Evolutionary conservation across 2,113 vertebrate genomes (phyloP).

Genomic region (Pedionomus torquatus): DNA sequence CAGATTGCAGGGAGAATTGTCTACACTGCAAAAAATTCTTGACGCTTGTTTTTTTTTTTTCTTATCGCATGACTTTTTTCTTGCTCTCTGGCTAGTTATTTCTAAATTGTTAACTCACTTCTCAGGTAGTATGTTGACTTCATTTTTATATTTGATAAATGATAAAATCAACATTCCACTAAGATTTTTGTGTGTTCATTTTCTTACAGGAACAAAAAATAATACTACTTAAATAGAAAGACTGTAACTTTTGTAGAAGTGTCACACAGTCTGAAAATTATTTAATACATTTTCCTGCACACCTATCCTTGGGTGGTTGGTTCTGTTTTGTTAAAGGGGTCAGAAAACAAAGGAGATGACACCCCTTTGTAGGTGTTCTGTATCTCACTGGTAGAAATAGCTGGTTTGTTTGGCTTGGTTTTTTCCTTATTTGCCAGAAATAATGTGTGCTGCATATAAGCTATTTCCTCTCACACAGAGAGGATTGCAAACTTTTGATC

Average conservation of each 20-base stretch:
- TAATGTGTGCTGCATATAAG: neutral
- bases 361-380: neutral
- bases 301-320: neutral
- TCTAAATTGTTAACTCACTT: neutral
- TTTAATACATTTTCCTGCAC: neutral
- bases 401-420: neutral
- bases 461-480: neutral
- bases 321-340: neutral
- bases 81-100: neutral
- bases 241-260: neutral
- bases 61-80: rapidly evolving
- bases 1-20: neutral
- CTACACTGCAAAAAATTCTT: neutral
- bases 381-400: neutral
- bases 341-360: neutral
- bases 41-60: rapidly evolving
- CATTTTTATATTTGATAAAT: neutral
- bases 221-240: neutral
- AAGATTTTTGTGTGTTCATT: neutral
- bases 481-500: neutral
- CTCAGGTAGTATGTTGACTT: neutral
- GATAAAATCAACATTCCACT: neutral
- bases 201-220: neutral
- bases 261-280: neutral
- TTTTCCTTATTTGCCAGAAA: neutral